Evolutionary conservation across 2,888 invertebrate species (phyloP), one percentile per base, ranked within the genome.

Genomic region (Pheosia tremula): DNA sequence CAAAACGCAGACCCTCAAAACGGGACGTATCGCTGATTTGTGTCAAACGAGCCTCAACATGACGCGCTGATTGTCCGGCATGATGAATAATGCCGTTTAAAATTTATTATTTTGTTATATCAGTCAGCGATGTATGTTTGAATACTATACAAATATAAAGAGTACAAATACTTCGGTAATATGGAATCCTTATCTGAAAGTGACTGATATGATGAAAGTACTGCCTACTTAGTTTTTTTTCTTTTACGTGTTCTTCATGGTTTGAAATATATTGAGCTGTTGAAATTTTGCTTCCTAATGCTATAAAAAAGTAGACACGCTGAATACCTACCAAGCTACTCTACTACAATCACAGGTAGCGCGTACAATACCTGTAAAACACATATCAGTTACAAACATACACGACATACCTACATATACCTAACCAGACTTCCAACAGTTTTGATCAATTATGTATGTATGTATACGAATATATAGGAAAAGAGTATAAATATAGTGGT

Each of bases 401-500:
- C 24, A 24, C 24, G 24, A 47, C 5, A 39, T 39, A 39, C 39
- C 39, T 39, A 39, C 47, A 1, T 47, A 24, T 24, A 47, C 5
- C 47, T 9, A n/a, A 47, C 7, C 47, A 47, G 8, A n/a, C 47
- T 3, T 39, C 7, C 39, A 39, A 5, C 39, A 7, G 24, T 24
- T 24, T 24, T 24, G 1, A 24, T 24, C 24, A 39, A 39, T 39
- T 39, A 39, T 5, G 39, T 39, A 39, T 39, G 39, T 6, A 9
- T 10, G 10, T 10, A 8, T 10, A 11, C 9, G 45, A 45, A 10
- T 10, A 10, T 45, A n/a, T 47, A 47, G n/a, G 11, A 75, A 74
- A 78, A 72, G 77, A 74, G 72, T 69, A 77, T 77, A 72, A 73
- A 80, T 72, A 85, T 82, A 72, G 84, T 81, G 76, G 74, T 79